Base-by-base conservation (phyloP, 2,888 invertebrate genomes). In the Lordiphosa andalusiaca region DNA sequence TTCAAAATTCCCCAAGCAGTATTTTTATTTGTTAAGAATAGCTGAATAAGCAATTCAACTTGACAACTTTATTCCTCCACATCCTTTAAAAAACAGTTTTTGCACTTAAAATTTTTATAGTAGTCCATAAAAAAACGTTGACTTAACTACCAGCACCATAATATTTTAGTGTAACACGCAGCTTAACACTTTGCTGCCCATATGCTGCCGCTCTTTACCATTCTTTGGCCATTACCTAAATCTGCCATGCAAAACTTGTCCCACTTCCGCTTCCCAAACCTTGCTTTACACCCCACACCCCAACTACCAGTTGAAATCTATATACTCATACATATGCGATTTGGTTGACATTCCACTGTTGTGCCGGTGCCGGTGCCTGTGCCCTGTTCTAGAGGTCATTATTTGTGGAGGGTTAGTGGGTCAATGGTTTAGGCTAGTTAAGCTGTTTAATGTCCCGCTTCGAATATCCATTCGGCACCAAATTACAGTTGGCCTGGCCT, bases 361-460 rank as follows among this genome's bases (percentile, higher is more conserved):
- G 30, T 21, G 40, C 10, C n/a, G 39, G 16, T 19, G 12, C 7
- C 16, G 25, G 7, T 25, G 13, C 25, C 4, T 42, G 41, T 71
- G 42, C 33, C 51, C 64, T 54, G 53, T 59, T 1, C 16, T 16
- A 16, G 76, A 60, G 80, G 80, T 84, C 85, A 73, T 84, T 81
- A 83, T 61, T 84, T 68, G 56, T 68, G 73, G 64, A 75, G 67
- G 83, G 80, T 83, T 83, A 81, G 75, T 81, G 65, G 85, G 80
- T 81, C 80, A 84, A 75, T 83, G 67, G 85, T 63, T 84, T 78
- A 81, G 40, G 59, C 44, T 50, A 36, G 46, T 67, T 47, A 49
- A 51, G 58, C 46, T 56, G 52, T 62, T 55, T 61, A 61, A 56
- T 67, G 35, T 19, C 44, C 60, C 55, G 41, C 52, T 56, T 67